Evolutionary conservation across 2,888 invertebrate genomes (phyloP).

Genomic region (Carterocephalus palaemon): DNA sequence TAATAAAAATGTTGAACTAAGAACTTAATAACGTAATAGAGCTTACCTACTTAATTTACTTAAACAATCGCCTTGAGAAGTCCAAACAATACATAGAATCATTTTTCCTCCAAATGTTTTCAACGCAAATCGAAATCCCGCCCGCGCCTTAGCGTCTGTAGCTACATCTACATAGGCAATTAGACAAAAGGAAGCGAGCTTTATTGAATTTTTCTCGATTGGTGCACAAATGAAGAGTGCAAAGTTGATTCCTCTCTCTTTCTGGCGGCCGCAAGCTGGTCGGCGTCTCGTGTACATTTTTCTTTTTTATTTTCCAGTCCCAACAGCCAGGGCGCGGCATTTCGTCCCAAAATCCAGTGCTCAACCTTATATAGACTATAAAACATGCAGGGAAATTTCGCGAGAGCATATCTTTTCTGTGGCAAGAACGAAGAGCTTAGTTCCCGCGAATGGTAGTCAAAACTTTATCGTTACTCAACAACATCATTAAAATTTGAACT

Average conservation of each 20-base stretch:
- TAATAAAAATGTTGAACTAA: too few relatives aligned
- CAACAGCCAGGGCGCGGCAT: constrained; percentile 21
- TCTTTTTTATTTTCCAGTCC: constrained; percentile 51
- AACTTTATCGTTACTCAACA: constrained; percentile 44
- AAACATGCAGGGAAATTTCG: constrained; percentile 41
- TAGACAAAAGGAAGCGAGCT: constrained; percentile 72
- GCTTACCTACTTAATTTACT: constrained; percentile 27
- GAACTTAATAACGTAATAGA: too few relatives aligned
- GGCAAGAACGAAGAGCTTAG: too few relatives aligned
- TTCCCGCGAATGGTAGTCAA: constrained; percentile 46
- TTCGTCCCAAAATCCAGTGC: background rate
- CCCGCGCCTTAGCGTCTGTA: constrained; percentile 51
- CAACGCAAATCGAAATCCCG: constrained; percentile 54
- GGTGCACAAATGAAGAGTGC: constrained; percentile 71
- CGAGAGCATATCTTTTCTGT: constrained; percentile 34
- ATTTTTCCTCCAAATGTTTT: constrained; percentile 49
- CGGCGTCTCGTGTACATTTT: constrained; percentile 53
- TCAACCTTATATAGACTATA: too few relatives aligned
- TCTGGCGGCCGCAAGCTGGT: constrained; percentile 49
- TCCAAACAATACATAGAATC: constrained; percentile 38
- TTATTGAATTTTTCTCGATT: constrained; percentile 77
- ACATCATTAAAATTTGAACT: constrained; percentile 22
- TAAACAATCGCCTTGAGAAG: constrained; percentile 32
- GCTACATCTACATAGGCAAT: constrained; percentile 70
- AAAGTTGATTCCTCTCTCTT: constrained; percentile 61